Base-by-base conservation (phyloP, 1,140 invertebrate genomes). In the Augochlora pura region DNA sequence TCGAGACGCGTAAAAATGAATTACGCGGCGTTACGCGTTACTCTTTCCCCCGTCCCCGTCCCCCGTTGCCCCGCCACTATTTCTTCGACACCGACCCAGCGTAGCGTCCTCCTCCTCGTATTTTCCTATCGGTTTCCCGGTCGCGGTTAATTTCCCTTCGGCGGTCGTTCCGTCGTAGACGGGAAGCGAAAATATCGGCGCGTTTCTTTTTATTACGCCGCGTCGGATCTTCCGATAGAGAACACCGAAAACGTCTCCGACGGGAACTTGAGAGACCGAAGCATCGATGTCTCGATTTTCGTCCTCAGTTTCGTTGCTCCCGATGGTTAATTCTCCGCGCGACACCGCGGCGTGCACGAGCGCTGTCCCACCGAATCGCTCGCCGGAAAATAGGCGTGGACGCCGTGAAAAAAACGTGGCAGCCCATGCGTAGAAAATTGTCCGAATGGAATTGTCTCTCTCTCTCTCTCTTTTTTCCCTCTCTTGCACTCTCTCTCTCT, bases 351-450 rank as follows among this genome's bases (percentile, higher is more conserved):
- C 75, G 21, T 52, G 86, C 42, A 85, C 82, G 80, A 32, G 32
- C 32, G 32, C 32, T 32, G 32, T 80, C 77, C 78, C 86, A 83
- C 77, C 83, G 82, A 81, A 84, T 81, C 83, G 83, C 23, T 77
- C 54, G 80, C 75, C 86, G 87, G 86, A 87, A 89, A 87, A 88
- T 84, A 83, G 87, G 84, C 85, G 85, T 85, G 85, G 84, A 87
- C 85, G 81, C 84, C 64, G 80, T 82, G 86, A 88, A 88, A 88
- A 54, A 88, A 88, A 88, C 79, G 74, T 78, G 83, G 60, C 79
- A 85, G 79, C 57, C 84, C 83, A 85, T 85, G 85, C 85, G 86
- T 86, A 81, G 82, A 86, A 86, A 89, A 87, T 88, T 81, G 87
- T 86, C 78, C 77, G 87, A 81, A 80, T 81, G 82, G 81, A 72